Percentiles rank a stretch among this genome's conserved stretches.
phyloP scores from a whole-genome alignment of 2,113 vertebrate species.

The Scartelaos histophorus region DNA sequence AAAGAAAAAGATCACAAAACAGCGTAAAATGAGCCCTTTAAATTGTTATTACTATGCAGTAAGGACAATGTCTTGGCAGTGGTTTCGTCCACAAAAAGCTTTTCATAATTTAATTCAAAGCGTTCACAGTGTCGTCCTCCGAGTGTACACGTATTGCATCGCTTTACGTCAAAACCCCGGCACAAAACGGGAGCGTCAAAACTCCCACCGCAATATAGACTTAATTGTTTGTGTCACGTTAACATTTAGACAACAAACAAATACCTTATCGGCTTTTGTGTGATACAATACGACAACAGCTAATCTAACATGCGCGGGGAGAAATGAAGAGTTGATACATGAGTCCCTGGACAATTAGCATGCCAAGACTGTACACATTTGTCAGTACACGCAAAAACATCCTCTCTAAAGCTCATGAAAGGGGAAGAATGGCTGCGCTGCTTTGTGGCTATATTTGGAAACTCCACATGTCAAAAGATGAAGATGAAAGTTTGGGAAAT shows the following conservation, averaged over 20 bases:
- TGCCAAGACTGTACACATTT: slow-evolving; percentile 2
- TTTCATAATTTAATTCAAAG: background rate
- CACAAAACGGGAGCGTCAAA: background rate
- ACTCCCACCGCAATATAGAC: background rate
- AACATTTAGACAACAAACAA: background rate
- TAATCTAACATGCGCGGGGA: slow-evolving; percentile 7
- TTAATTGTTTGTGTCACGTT: slow-evolving; percentile 8
- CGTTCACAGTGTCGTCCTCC: background rate
- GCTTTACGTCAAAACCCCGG: background rate
- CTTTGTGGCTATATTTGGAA: background rate
- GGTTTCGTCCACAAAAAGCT: background rate
- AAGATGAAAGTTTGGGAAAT: background rate
- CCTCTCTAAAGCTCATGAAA: background rate
- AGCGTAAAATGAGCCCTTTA: too few relatives aligned
- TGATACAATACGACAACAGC: background rate
- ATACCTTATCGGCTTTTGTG: slow-evolving; percentile 5
- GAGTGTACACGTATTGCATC: background rate
- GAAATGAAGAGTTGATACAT: background rate
- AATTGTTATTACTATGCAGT: too few relatives aligned
- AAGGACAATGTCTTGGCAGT: background rate
- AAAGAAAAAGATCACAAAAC: too few relatives aligned
- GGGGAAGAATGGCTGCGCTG: background rate
- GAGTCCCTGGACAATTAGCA: background rate
- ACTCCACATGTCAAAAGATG: background rate
- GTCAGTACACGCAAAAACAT: background rate